Evolutionary conservation across 2,113 vertebrate species (phyloP), one percentile per base, ranked within the genome.

Genomic region (Malurus melanocephalus): DNA sequence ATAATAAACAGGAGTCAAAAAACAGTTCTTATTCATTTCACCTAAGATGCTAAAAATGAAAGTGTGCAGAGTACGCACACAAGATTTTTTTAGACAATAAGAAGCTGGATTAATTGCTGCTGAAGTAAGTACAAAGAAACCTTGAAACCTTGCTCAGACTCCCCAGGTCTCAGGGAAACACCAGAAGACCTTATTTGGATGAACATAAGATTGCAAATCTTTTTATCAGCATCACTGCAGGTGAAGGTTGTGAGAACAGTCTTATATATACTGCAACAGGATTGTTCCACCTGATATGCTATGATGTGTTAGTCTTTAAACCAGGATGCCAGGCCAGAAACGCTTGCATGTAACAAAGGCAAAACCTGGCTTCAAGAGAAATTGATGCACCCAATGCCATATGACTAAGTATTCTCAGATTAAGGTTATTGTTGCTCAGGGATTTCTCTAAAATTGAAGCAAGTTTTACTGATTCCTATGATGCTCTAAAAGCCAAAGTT

Each of bases 231-330:
- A 80, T 45, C 76, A 85, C 28, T 88, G 64, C 64, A 89, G 82
- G 55, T 94, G 56, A 88, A 77, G 51, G 30, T 55, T 85, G 64
- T 83, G 85, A 89, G 72, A 95, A 91, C 55, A 73, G 51, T 23
- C 32, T 68, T 75, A 56, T 1, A 52, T 45, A 53, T n/a, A 67
- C 33, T 73, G 62, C 53, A 79, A 68, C 16, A 91, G 23, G 80
- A 94, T 66, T 46, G 43, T 69, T 92, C 43, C 82, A 85, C 20
- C 60, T 89, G 67, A 89, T 72, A 45, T n/a, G 46, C 40, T 33
- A 76, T 71, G 69, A 82, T 62, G 23, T 65, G 89, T 87, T 46
- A 61, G 62, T 61, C 22, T 81, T 67, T 74, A 28, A 77, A 74
- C 8, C 19, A 62, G 48, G 64, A 82, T 66, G 43, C 27, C 56